Evolutionary conservation across 2,113 vertebrate genomes (phyloP).

Genomic region (Eonycteris spelaea): DNA sequence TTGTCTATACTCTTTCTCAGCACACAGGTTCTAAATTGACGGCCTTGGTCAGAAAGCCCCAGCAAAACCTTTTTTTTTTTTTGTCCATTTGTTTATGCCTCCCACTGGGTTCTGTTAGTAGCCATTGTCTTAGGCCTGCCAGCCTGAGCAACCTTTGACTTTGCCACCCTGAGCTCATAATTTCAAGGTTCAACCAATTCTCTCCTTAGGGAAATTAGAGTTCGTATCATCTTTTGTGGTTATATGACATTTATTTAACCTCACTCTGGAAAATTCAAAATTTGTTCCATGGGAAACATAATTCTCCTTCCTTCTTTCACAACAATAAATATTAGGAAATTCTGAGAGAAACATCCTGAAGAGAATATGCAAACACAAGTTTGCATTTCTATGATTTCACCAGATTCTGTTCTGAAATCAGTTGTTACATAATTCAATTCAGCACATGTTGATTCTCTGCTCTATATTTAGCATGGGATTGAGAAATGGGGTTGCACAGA

Average conservation of each 20-base stretch:
- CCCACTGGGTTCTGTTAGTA: neutral
- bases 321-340: neutral
- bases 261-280: neutral
- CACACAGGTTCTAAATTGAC: neutral
- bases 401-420: neutral
- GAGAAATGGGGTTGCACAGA: neutral
- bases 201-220: neutral
- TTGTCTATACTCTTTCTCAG: neutral
- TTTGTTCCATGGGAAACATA: neutral
- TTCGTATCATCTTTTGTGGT: neutral
- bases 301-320: neutral
- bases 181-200: neutral
- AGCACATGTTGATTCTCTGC: neutral
- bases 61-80: neutral
- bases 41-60: neutral
- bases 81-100: neutral
- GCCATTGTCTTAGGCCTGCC: neutral
- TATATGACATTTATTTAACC: neutral
- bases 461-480: neutral
- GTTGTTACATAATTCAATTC: neutral
- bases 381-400: neutral
- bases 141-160: neutral
- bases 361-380: neutral
- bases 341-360: neutral
- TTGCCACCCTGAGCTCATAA: neutral